Evolutionary conservation across 2,797 vertebrate species (phyloP), one percentile per base, ranked within the genome.

Genomic region (Acanthurus lineatus): DNA sequence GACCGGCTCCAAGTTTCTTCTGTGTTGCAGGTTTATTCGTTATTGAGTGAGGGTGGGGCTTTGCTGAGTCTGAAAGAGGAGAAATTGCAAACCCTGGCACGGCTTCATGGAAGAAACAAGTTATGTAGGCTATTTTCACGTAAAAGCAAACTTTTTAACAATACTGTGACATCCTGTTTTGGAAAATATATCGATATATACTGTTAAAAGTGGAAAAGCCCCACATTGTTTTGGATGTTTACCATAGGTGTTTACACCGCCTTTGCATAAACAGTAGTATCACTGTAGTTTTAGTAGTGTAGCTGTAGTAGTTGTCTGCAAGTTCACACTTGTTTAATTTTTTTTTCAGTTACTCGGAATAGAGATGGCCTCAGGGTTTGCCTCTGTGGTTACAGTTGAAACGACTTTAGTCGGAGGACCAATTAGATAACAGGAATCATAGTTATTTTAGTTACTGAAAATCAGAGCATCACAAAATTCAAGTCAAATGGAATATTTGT

Each of bases 321-420:
- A 74, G 91, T 82, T 73, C 47, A 73, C 45, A 48, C 91, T 86
- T 86, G 89, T 71, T 56, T 68, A 19, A 69, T 65, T 60, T 61
- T n/a, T 25, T 73, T 76, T 40, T 49, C 44, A 17, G n/a, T 81
- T 69, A 8, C 51, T 58, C 38, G 63, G 71, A 73, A 62, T 53
- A 77, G 76, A 84, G 42, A 71, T 60, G 54, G 71, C 83, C 9
- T 48, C 76, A 59, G 77, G 69, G 71, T 80, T 88, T 67, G 62
- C 58, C 45, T 76, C 69, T 69, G 73, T 42, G 74, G 60, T 76
- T 62, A 40, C 42, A 70, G 25, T 72, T 49, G 38, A 62, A 69
- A 67, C 54, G 51, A 47, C 14, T 60, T 54, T 6, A 56, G 49
- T 9, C 65, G 17, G 25, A 70, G 56, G 58, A 64, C 44, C 52